Evolutionary conservation across 2,113 vertebrate genomes (phyloP), one percentile per base, ranked within the genome.

Genomic region (Aptenodytes forsteri): DNA sequence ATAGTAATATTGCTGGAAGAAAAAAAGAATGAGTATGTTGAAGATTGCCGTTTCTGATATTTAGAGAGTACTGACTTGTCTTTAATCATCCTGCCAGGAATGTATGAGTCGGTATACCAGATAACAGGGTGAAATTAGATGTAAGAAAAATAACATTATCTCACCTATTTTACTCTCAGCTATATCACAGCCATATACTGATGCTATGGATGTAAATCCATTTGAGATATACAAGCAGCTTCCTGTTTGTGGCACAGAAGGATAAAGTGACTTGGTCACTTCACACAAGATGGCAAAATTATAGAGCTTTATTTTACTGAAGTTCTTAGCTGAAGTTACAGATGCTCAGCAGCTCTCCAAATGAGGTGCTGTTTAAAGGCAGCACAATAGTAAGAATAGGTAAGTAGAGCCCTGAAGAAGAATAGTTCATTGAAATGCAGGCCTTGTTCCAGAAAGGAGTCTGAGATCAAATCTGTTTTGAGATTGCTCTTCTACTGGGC

Each of bases 401-500:
- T 82, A 80, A 88, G 89, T 67, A 84, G 27, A 96, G 64, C 81
- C 40, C 87, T 54, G 55, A 91, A 95, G 89, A 90, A 76, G 62
- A 69, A 55, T 25, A 90, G 47, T 82, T 97, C 93, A 90, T 91
- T 95, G 70, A 94, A 93, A 95, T 88, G 42, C 70, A 61, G 64
- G 69, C 82, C 83, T 95, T 94, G 88, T 95, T 96, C 87, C 96
- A 97, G 83, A 96, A 96, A 91, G 87, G 46, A 86, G 25, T 56
- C 87, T 83, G 73, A 94, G 89, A 93, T 96, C 91, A 93, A 96
- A 86, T 93, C 84, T 66, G 59, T 40, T 97, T 86, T 94, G 91
- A 88, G 78, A 96, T 83, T 94, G 85, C 81, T 93, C 47, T 97
- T 97, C 96, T 97, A 83, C 83, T 95, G 93, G 94, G 85, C 82